Evolutionary conservation across 2,888 invertebrate species (phyloP).

Genomic region (Tetheella fluctuosa): DNA sequence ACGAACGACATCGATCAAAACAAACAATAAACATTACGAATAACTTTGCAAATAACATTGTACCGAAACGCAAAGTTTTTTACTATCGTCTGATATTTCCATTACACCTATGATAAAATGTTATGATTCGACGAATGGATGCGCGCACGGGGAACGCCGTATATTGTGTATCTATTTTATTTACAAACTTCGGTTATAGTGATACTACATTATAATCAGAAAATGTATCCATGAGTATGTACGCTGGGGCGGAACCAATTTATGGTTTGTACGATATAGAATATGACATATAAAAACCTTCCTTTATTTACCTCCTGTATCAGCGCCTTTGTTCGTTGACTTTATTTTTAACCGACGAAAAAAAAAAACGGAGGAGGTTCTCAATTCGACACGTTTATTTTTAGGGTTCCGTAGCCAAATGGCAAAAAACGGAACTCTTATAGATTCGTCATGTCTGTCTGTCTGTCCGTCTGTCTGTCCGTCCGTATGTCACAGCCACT

Average conservation of each 20-base stretch:
- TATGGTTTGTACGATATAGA: constrained; percentile 3
- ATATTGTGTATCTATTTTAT: constrained; percentile 79
- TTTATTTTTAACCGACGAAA: too few species aligned
- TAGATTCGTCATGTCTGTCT: too few species aligned
- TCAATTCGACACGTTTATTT: too few species aligned
- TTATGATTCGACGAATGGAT: constrained; percentile 59
- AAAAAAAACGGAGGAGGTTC: too few species aligned
- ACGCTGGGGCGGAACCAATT: neutral
- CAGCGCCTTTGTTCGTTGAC: too few species aligned
- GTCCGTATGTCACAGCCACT: too few species aligned
- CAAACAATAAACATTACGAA: constrained; percentile 64
- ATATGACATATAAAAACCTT: neutral
- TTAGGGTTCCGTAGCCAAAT: too few species aligned
- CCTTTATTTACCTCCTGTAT: neutral
- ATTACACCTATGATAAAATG: constrained; percentile 83
- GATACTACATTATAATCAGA: constrained; percentile 57
- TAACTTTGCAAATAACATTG: constrained; percentile 67
- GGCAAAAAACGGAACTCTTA: too few species aligned
- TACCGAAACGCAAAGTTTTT: constrained; percentile 64
- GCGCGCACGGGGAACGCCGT: constrained; percentile 48
- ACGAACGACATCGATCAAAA: constrained; percentile 55
- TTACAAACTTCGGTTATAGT: constrained; percentile 74
- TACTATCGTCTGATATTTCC: constrained; percentile 72
- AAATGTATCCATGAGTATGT: neutral
- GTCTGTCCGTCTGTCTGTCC: too few species aligned